Percentiles rank a stretch among this genome's conserved stretches.
These are phyloP conservation scores for Folsomia manolachei DNA, from an alignment of 2,888 invertebrate genomes.

Conservation along the genomic window DNA sequence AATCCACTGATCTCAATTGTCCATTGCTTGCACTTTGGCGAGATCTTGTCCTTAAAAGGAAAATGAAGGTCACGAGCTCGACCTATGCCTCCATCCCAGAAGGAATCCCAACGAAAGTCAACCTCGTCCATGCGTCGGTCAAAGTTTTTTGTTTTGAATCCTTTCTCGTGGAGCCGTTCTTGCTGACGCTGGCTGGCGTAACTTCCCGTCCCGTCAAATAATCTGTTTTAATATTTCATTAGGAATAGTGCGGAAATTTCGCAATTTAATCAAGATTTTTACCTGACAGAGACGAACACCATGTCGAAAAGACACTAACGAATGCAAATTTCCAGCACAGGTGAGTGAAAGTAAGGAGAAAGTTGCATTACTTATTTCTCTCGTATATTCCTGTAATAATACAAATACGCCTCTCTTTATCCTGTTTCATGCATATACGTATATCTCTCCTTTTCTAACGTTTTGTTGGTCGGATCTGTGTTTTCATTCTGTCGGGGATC, in stretches of 20 bases:
- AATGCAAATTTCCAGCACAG: background rate
- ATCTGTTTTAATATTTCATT: background rate
- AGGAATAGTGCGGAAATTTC: background rate
- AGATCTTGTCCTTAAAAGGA: background rate
- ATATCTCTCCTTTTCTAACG: too few relatives aligned
- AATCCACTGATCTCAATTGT: constrained; percentile 9
- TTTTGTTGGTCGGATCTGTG: too few relatives aligned
- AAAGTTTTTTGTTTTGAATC: background rate
- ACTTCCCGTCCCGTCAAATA: constrained; percentile 1
- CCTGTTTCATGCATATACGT: too few relatives aligned
- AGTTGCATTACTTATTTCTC: too few relatives aligned
- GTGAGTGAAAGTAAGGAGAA: background rate
- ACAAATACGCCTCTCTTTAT: too few relatives aligned
- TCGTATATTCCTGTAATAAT: too few relatives aligned
- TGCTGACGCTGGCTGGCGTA: background rate
- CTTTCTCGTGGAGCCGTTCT: background rate
- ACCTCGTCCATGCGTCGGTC: background rate
- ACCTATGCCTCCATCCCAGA: background rate
- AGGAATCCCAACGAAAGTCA: constrained; percentile 1
- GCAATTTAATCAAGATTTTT: background rate
- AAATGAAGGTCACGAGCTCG: background rate
- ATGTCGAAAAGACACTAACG: background rate
- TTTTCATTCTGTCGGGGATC: background rate
- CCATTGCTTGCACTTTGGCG: background rate
- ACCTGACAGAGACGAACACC: constrained; percentile 11